Conservation (phyloP, 2,113 vertebrate species). For the Cephalophus harveyi region DNA sequence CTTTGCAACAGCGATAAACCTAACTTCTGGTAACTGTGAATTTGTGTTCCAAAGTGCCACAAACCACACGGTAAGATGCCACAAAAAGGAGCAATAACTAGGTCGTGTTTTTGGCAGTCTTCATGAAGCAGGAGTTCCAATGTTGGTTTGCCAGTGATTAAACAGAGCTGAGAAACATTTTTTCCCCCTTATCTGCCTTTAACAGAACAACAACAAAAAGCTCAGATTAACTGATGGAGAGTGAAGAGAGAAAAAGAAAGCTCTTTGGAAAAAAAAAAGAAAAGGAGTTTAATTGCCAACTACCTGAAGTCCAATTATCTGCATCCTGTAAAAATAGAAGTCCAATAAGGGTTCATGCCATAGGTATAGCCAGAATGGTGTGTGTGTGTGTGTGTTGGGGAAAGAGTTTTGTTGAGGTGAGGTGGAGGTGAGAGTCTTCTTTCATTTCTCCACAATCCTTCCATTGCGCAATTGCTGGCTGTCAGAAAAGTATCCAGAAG, state of each 20-base stretch:
- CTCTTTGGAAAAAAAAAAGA: not conserved
- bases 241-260: not conserved
- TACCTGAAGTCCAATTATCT: not conserved
- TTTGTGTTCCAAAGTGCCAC: slow-evolving; percentile 61
- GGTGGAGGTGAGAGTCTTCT: not conserved
- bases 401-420: not conserved
- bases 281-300: not conserved
- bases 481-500: not conserved
- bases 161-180: slow-evolving; percentile 63
- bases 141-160: slow-evolving; percentile 64
- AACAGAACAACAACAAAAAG: slow-evolving; percentile 8
- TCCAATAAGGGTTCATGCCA: not conserved
- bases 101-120: slow-evolving; percentile 74
- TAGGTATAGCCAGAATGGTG: not conserved
- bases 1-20: slow-evolving; percentile 74
- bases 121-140: slow-evolving; percentile 54
- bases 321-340: not conserved
- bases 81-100: slow-evolving; percentile 66
- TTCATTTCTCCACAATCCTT: not conserved
- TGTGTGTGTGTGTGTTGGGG: not conserved
- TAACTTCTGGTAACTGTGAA: slow-evolving; percentile 81
- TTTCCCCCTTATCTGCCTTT: slow-evolving; percentile 67
- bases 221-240: not conserved
- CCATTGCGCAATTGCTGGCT: not conserved
- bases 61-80: slow-evolving; percentile 53